Percentiles rank a stretch among this genome's conserved stretches.
These are phyloP conservation scores for Drosophila kurseongensis DNA, from an alignment of 1,140 invertebrate species.

Conservation along the genomic window DNA sequence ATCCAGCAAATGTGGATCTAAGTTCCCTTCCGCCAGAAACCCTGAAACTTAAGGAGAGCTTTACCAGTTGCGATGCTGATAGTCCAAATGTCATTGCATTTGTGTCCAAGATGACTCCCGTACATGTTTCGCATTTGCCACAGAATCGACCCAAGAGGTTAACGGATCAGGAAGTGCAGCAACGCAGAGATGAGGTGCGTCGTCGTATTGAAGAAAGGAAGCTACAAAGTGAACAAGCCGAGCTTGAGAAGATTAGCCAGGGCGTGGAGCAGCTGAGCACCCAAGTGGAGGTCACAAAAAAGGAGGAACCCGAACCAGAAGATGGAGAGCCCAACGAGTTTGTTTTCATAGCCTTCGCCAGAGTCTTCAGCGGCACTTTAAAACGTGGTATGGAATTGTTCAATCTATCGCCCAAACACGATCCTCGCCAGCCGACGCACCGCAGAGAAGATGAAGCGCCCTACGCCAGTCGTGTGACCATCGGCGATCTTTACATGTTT, in stretches of 20 bases:
- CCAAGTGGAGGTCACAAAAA: constrained; percentile 55
- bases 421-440: constrained; percentile 87
- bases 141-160: constrained; percentile 90
- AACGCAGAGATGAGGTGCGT: constrained; percentile 89
- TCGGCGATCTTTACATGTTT: constrained; percentile 93
- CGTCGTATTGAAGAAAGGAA: constrained; percentile 87
- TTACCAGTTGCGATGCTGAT: constrained; percentile 89
- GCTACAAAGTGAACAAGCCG: constrained; percentile 85
- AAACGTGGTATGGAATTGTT: constrained; percentile 91
- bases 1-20: constrained; percentile 89
- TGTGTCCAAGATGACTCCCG: constrained; percentile 91
- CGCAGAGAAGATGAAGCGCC: constrained; percentile 66
- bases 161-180: constrained; percentile 90
- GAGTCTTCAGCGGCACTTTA: constrained; percentile 96
- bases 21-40: constrained; percentile 89
- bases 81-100: constrained; percentile 93
- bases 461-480: constrained; percentile 86
- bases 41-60: constrained; percentile 90
- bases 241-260: constrained; percentile 85
- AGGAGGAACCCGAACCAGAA: constrained; percentile 51
- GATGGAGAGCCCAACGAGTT: constrained; percentile 85
- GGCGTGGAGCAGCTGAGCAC: constrained; percentile 80
- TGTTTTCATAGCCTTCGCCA: constrained; percentile 96
- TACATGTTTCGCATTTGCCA: constrained; percentile 89
- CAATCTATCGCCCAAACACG: constrained; percentile 95